These are phyloP conservation scores for Drymonia ruficornis DNA, from an alignment of 2,888 invertebrate species.

Conservation along the genomic window DNA sequence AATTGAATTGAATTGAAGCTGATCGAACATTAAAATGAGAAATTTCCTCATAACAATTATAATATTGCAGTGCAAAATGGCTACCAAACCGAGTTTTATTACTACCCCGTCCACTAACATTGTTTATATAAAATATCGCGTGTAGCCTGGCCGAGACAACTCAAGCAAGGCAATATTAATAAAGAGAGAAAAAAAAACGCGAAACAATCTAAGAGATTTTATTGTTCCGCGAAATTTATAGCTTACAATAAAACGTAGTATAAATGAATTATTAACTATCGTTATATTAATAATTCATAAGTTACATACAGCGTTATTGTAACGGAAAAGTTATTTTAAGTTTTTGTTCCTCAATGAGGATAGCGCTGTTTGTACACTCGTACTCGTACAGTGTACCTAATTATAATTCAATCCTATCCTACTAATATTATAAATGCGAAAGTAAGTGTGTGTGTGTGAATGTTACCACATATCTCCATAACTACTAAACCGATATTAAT, in stretches of 20 bases:
- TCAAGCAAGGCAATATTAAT: conserved; percentile 30
- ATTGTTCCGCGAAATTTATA: conserved; percentile 42
- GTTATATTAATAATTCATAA: conserved; percentile 45
- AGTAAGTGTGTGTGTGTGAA: too few species aligned
- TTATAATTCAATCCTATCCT: conserved; percentile 8
- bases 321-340: conserved; percentile 36
- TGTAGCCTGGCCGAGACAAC: conserved; percentile 26
- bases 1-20: too few species aligned
- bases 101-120: conserved; percentile 13
- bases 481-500: too few species aligned
- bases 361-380: conserved; percentile 10
- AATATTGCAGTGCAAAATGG: too few species aligned
- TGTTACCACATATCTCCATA: too few species aligned
- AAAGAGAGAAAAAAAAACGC: conserved; percentile 25
- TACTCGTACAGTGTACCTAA: conserved; percentile 15
- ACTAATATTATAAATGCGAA: too few species aligned
- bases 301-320: conserved; percentile 31
- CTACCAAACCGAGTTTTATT: neutral
- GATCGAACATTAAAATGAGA: too few species aligned
- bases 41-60: too few species aligned
- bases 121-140: conserved; percentile 35
- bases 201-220: conserved; percentile 41
- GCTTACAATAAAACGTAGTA: conserved; percentile 41
- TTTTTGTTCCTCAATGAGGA: conserved; percentile 12
- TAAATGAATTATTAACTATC: conserved; percentile 44